Evolutionary conservation across 2,888 invertebrate species (phyloP), one percentile per base, ranked within the genome.

Genomic region (Pherbina coryleti): DNA sequence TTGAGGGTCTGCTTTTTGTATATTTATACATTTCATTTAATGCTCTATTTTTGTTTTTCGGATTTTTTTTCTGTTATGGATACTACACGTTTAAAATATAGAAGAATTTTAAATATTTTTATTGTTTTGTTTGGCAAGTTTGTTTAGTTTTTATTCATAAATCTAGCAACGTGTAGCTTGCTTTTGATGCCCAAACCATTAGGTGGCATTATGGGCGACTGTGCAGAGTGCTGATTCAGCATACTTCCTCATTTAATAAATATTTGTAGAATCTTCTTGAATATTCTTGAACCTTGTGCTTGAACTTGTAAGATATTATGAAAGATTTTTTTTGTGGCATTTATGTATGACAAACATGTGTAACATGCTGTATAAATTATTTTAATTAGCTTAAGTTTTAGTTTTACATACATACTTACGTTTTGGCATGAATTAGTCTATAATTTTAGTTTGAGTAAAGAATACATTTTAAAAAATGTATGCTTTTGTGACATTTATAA

Each of bases 251-350:
- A 31, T 72, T 25, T 60, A 8, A n/a, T 19, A 28, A 62, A 49
- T 67, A 51, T 51, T 53, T 74, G 44, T 14, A 11, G 2, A 44
- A 11, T 44, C 2, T 44, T 44, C 14, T 44, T 4, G 19, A 28
- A 66, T 28, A 53, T 31, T 64, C 53, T 64, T 64, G 31, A 44
- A 51, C 31, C 74, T 62, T 66, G 64, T 28, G 64, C 74, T 74
- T 64, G 74, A 74, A 74, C 74, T 74, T 74, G 74, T 64, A 62
- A 19, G 19, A 17, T 72, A 60, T 72, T 34, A 60, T 60, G 72
- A 72, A 11, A 72, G 25, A 60, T 69, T 51, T 11, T 69, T 44
- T 37, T 37, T 25, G 4, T 67, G 22, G 25, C 44, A 25, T 67
- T 67, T 37, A 28, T 25, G 22, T 60, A 25, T 60, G 44, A 44